Percentiles rank a stretch among this genome's conserved stretches.
Conservation (phyloP, 1,140 invertebrate species). For the Drosophila kepulauana region DNA sequence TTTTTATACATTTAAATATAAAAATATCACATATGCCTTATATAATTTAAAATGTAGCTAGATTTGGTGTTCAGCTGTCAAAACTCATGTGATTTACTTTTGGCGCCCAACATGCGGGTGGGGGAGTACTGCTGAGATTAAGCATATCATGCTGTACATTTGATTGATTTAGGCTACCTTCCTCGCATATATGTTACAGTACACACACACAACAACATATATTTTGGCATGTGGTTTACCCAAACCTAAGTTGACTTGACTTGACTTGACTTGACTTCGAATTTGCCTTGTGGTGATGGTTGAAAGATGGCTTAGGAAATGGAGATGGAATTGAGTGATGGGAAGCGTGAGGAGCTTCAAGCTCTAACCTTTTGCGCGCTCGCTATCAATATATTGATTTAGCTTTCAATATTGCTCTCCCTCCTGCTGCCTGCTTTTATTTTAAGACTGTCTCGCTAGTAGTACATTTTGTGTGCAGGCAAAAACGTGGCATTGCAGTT, state of each 20-base stretch:
- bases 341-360: background rate
- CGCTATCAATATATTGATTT: conserved; percentile 62
- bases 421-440: background rate
- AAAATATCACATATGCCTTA: too few species aligned
- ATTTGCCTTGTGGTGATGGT: background rate
- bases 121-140: background rate
- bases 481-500: conserved; percentile 46
- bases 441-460: background rate
- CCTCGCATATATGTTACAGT: background rate
- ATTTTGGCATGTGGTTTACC: conserved; percentile 15
- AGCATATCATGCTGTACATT: conserved; percentile 15
- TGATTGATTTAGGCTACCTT: conserved; percentile 19
- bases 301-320: too few species aligned
- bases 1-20: too few species aligned
- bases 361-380: conserved; percentile 14
- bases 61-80: too few species aligned
- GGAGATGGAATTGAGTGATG: too few species aligned
- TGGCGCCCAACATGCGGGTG: background rate
- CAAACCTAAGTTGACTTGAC: conserved; percentile 2
- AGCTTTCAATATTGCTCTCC: conserved; percentile 23
- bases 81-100: too few species aligned
- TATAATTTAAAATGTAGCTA: too few species aligned
- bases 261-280: background rate
- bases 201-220: background rate
- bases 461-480: background rate